Conservation (phyloP, 1,140 invertebrate species). For the Pteromalus puparum region DNA sequence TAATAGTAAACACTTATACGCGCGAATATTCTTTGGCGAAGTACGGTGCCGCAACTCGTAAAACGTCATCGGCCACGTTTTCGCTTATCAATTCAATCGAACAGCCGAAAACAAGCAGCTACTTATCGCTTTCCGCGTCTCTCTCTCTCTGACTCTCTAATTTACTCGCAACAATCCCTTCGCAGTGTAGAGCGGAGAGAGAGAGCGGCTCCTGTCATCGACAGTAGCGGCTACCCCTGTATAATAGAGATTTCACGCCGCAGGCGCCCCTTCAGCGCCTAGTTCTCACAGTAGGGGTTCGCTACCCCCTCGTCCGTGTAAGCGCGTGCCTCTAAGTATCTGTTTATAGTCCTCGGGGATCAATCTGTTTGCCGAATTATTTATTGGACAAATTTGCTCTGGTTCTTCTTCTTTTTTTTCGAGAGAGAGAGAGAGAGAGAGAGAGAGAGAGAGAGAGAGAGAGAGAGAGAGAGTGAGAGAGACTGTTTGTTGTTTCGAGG, state of each 20-base stretch:
- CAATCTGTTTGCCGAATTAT: slow-evolving; percentile 73
- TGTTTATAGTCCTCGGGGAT: slow-evolving; percentile 72
- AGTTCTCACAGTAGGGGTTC: slow-evolving; percentile 72
- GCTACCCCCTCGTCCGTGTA: background rate
- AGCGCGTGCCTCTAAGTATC: slow-evolving; percentile 72
- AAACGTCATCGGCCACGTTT: background rate
- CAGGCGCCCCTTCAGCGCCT: slow-evolving; percentile 60
- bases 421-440: too few relatives aligned
- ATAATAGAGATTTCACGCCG: slow-evolving; percentile 74
- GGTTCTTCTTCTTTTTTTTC: slow-evolving; percentile 13
- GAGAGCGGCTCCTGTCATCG: slow-evolving; percentile 35
- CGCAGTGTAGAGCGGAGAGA: too few relatives aligned
- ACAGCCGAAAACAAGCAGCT: background rate
- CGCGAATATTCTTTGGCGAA: background rate
- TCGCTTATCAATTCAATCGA: background rate
- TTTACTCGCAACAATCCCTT: slow-evolving; percentile 42
- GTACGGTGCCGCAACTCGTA: too few relatives aligned
- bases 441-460: too few relatives aligned
- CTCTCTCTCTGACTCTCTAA: slow-evolving; percentile 43
- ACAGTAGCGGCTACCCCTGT: slow-evolving; percentile 3
- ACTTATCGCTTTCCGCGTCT: background rate
- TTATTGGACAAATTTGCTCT: slow-evolving; percentile 69
- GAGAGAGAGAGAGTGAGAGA: too few relatives aligned
- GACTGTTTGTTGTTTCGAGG: slow-evolving; percentile 14
- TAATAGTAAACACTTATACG: background rate